Evolutionary conservation across 2,113 vertebrate species (phyloP).

Genomic region (Acrocephalus arundinaceus): DNA sequence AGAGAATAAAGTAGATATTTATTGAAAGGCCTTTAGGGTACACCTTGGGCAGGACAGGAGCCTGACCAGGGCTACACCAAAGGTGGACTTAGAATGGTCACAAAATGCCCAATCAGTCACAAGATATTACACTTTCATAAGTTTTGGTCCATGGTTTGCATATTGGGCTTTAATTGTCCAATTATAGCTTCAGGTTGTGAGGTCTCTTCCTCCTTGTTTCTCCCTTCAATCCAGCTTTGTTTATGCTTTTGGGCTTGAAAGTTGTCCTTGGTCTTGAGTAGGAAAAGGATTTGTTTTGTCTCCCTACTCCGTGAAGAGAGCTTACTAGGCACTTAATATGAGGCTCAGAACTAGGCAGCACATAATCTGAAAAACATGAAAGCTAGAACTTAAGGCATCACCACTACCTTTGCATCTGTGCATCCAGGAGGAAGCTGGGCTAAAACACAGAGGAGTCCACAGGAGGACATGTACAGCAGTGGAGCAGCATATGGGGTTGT

Average conservation of each 20-base stretch:
- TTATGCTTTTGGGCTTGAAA: background rate
- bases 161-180: background rate
- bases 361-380: background rate
- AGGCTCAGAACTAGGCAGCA: background rate
- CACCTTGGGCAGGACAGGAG: background rate
- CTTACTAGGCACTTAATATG: background rate
- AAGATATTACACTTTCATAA: background rate
- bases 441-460: background rate
- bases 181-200: background rate
- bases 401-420: background rate
- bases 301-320: background rate
- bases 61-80: background rate
- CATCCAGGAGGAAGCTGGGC: background rate
- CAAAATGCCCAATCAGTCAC: background rate
- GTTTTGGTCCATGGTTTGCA: background rate
- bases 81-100: background rate
- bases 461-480: fast-evolving
- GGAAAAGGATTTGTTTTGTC: background rate
- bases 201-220: background rate
- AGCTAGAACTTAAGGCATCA: background rate
- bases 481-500: background rate
- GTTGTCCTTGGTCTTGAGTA: background rate
- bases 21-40: background rate
- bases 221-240: background rate
- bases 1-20: background rate